These are phyloP conservation scores for Muscicapa comitata DNA, from an alignment of 2,797 vertebrate species.

Conservation along the genomic window DNA sequence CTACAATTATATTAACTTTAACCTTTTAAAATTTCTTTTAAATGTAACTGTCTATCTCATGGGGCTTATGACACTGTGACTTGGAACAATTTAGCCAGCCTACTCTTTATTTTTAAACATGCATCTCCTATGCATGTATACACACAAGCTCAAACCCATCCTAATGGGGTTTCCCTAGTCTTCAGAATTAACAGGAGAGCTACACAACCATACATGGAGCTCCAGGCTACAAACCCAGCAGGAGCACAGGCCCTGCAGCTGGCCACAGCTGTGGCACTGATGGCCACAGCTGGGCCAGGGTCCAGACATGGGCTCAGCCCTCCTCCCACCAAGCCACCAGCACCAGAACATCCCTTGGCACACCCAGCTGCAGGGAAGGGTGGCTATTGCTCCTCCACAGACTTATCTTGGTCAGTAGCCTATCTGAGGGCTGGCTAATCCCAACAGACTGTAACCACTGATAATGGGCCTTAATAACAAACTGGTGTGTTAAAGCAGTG, in stretches of 20 bases:
- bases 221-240: not conserved
- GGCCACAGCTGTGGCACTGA: accelerated
- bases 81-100: not conserved
- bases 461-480: not conserved
- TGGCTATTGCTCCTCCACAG: not conserved
- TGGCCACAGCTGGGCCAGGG: not conserved
- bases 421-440: not conserved
- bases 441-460: not conserved
- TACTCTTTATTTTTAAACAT: not conserved
- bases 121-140: not conserved
- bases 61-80: not conserved
- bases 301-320: accelerated
- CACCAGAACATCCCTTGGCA: not conserved
- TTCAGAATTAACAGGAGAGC: not conserved
- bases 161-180: not conserved
- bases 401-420: not conserved
- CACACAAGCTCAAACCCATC: not conserved
- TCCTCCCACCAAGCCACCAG: not conserved
- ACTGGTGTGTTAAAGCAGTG: not conserved
- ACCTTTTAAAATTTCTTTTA: not conserved
- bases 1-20: not conserved
- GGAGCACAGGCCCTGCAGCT: not conserved
- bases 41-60: not conserved
- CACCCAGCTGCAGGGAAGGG: not conserved
- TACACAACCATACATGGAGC: not conserved